Conservation (phyloP, 2,797 vertebrate genomes). For the Apogon talboti region DNA sequence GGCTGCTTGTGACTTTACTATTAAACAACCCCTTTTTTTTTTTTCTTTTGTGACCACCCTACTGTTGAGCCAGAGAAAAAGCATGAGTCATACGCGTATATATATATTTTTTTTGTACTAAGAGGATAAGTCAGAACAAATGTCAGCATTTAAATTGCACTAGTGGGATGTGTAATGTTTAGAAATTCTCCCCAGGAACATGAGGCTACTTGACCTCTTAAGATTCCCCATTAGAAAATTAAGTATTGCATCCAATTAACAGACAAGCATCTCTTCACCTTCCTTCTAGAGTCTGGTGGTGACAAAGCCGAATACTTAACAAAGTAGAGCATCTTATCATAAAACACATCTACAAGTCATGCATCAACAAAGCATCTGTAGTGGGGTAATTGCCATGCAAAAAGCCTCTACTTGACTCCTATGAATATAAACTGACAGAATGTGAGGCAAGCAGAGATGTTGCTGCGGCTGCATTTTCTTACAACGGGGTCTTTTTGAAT, state of each 20-base stretch:
- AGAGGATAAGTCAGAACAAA: slow-evolving; percentile 28
- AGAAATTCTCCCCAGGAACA: slow-evolving; percentile 52
- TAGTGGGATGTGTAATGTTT: slow-evolving; percentile 43
- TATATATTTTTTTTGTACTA: slow-evolving; percentile 13
- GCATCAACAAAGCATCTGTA: slow-evolving; percentile 22
- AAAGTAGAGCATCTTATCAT: slow-evolving; percentile 41
- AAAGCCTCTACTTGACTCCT: slow-evolving; percentile 43
- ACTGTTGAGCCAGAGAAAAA: slow-evolving; percentile 10
- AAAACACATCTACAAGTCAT: slow-evolving; percentile 45
- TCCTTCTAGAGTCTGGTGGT: slow-evolving; percentile 50
- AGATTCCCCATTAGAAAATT: slow-evolving; percentile 71
- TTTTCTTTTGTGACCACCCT: slow-evolving; percentile 14
- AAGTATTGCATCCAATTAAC: slow-evolving; percentile 73
- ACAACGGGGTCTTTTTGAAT: slow-evolving; percentile 12
- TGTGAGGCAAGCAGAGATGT: slow-evolving; percentile 4
- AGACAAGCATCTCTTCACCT: slow-evolving; percentile 71
- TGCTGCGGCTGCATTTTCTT: slow-evolving; percentile 9
- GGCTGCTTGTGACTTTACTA: slow-evolving; percentile 23
- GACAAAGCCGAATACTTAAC: slow-evolving; percentile 57
- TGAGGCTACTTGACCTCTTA: slow-evolving; percentile 64
- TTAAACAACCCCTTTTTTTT: slow-evolving; percentile 10
- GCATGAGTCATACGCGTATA: not conserved
- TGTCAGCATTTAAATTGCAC: slow-evolving; percentile 40
- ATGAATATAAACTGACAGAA: slow-evolving; percentile 31
- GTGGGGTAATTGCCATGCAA: slow-evolving; percentile 35